These are phyloP conservation scores for Sphyrna mokarran DNA, from an alignment of 2,113 vertebrate genomes.

Conservation along the genomic window DNA sequence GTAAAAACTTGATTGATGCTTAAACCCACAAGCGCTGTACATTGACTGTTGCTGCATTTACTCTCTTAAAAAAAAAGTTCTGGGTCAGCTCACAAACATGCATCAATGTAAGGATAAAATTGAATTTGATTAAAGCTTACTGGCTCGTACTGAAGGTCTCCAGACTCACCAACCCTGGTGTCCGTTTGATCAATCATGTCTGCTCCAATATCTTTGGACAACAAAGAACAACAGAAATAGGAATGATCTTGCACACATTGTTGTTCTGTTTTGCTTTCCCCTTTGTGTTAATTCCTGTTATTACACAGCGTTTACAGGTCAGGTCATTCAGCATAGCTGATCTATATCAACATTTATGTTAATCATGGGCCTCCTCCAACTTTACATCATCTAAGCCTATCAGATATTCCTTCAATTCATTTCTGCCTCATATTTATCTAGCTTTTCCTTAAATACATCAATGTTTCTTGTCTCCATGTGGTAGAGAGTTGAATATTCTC, in stretches of 20 bases:
- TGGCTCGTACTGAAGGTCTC: constrained; percentile 34
- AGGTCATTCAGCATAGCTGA: not conserved
- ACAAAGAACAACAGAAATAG: not conserved
- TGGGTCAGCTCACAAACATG: not conserved
- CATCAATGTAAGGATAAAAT: not conserved
- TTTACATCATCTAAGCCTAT: no score
- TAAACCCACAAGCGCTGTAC: not conserved
- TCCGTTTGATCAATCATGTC: constrained; percentile 36
- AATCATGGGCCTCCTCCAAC: no score
- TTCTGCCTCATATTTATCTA: not conserved
- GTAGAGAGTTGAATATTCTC: no score
- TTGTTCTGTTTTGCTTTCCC: not conserved
- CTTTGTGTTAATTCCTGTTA: not conserved
- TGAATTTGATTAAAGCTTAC: not conserved
- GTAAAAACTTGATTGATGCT: not conserved
- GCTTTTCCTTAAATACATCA: not conserved
- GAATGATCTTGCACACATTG: not conserved
- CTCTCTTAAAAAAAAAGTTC: not conserved
- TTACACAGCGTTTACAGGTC: not conserved
- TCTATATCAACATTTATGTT: no score
- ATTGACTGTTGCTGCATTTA: not conserved
- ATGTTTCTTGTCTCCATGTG: not conserved
- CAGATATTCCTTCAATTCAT: not conserved
- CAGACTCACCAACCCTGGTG: not conserved
- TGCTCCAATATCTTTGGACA: constrained; percentile 36